Base-by-base conservation (phyloP, 2,113 vertebrate genomes). In the Coreoperca whiteheadi region DNA sequence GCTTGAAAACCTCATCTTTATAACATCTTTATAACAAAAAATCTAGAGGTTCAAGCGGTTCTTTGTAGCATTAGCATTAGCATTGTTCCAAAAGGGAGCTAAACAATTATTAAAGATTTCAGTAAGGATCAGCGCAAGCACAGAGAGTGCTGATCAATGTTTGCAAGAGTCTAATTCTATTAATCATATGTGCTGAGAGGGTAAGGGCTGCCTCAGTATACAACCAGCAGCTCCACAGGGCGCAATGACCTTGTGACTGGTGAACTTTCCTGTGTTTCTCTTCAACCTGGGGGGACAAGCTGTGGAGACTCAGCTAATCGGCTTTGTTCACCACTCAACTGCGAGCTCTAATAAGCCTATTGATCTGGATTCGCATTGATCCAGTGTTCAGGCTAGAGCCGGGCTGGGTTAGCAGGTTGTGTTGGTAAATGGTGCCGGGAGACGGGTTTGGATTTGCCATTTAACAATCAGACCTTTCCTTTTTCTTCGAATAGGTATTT, bases 311-410 rank as follows among this genome's bases (percentile, higher is more conserved):
- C 41, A 72, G 87, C 89, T 92, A 94, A 94, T 93, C 87, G 75
- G 90, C 93, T 94, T 93, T 93, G 90, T 90, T 89, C 92, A 74
- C 84, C 90, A 86, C 89, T 92, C 90, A 86, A 75, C 83, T 81
- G 79, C 83, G n/a, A 74, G 86, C 88, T 89, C 88, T 92, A 94
- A 94, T 93, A 93, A 94, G 92, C 81, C 89, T 90, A 94, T 95
- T 91, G 94, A 94, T 93, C 86, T 87, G 71, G 65, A 89, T 82
- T 87, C 30, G 18, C 85, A 95, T 93, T 87, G 92, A 94, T 92
- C 84, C 39, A 37, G 83, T 77, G 73, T 59, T 74, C 77, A 83
- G 74, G 78, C 77, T 69, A 80, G 65, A 87, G 79, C 71, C 56
- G 25, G 56, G 32, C 68, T 72, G 48, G 83, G 81, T 87, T 85